Evolutionary conservation across 2,797 vertebrate species (phyloP), one percentile per base, ranked within the genome.

Genomic region (Smutsia temminckii): DNA sequence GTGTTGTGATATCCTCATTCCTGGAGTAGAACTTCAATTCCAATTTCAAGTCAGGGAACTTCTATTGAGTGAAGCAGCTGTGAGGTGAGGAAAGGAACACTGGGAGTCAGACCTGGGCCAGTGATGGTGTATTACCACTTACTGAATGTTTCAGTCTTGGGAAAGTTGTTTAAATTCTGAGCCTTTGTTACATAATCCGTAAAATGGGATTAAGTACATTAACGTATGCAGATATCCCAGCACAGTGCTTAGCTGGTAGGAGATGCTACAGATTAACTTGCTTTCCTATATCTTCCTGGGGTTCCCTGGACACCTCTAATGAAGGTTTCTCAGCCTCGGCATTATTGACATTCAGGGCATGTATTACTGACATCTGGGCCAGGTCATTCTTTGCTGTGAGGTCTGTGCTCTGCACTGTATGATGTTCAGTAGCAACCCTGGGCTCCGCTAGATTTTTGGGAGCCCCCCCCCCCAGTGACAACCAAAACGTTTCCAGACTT

Each of bases 11-110:
- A 46, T 46, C 46, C 46, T 46, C 46, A 2, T 10, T 46, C 46
- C 46, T 46, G 46, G 46, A 46, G 46, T 46, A 46, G 46, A 46
- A 46, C 46, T 75, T 88, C 32, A 61, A 49, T 2, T 89, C 46
- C 20, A 95, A 23, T 57, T 96, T 83, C 34, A 88, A 92, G 81
- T 66, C 72, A 85, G 59, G 53, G 63, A 91, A 92, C n/a, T 85
- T 68, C 37, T 46, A 57, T 34, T 80, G n/a, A 93, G 83, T 6
- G 18, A 64, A 77, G 32, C 8, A 18, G 51, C 11, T 78, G 6
- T 81, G 71, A 84, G 34, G 6, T 72, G 49, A 25, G 34, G 4
- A 21, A 71, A 92, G 34, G 59, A 57, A 55, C 55, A 13, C 1
- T 87, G 59, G 11, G 34, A 90, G 21, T 85, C 77, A 85, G 29